These are phyloP conservation scores for Philopotamus ludificatus DNA, from an alignment of 1,140 invertebrate genomes.

Conservation along the genomic window DNA sequence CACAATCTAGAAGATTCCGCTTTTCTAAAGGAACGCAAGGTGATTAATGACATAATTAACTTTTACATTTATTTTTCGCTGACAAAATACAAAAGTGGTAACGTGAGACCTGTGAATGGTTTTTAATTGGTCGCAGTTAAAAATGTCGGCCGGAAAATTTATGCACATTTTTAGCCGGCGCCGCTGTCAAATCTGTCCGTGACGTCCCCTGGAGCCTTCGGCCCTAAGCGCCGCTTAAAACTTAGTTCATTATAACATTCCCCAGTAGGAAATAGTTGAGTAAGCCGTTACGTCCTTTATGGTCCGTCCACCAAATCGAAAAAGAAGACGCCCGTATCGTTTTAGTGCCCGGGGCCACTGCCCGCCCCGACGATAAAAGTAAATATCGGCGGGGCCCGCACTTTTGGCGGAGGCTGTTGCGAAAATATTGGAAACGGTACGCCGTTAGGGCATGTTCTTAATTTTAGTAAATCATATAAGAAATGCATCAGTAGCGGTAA, in stretches of 20 bases:
- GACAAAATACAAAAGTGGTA: no score
- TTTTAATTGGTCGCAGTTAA: slow-evolving; percentile 27
- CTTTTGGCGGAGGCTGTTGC: no score
- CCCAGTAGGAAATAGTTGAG: slow-evolving; percentile 32
- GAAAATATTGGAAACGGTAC: no score
- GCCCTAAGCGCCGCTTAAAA: slow-evolving; percentile 32
- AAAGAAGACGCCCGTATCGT: slow-evolving; percentile 8
- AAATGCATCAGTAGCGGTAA: no score
- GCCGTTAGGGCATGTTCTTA: no score
- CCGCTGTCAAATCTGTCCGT: slow-evolving; percentile 15
- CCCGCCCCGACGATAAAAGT: background rate
- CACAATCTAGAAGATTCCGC: no score
- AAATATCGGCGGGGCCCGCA: no score
- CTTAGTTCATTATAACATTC: slow-evolving; percentile 41
- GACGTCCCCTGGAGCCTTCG: slow-evolving; percentile 11
- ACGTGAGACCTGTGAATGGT: no score
- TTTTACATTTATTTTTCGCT: no score
- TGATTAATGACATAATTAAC: no score
- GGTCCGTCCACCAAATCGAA: slow-evolving; percentile 16
- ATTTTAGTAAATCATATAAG: no score
- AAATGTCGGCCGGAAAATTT: slow-evolving; percentile 25
- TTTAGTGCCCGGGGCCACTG: background rate
- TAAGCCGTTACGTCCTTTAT: slow-evolving; percentile 31
- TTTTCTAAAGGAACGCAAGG: no score
- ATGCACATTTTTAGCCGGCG: slow-evolving; percentile 11